These are phyloP conservation scores for Eumeta japonica DNA, from an alignment of 1,140 invertebrate species.

Conservation along the genomic window DNA sequence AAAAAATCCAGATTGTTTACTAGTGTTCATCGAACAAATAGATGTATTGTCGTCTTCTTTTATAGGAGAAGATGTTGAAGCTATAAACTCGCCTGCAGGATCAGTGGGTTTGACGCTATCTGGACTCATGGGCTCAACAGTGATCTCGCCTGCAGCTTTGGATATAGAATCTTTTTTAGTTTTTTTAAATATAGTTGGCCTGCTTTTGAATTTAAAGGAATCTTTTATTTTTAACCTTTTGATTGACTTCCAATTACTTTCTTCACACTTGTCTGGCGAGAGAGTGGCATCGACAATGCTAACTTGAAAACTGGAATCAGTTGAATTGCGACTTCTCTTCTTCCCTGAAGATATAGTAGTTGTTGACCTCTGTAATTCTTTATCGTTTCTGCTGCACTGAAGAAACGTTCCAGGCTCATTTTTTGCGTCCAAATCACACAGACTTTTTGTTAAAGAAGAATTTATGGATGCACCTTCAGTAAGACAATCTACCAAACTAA, in stretches of 20 bases:
- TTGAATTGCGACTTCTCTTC: conserved; percentile 52
- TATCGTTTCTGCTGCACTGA: conserved; percentile 29
- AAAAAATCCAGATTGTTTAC: conserved; percentile 53
- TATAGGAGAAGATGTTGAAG: conserved; percentile 48
- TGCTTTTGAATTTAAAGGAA: conserved; percentile 55
- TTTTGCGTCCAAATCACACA: conserved; percentile 46
- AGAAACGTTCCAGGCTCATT: conserved; percentile 36
- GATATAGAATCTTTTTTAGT: conserved; percentile 46
- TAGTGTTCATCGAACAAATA: conserved; percentile 50
- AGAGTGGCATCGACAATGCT: conserved; percentile 35
- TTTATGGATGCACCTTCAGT: conserved; percentile 43
- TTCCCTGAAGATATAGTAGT: conserved; percentile 49
- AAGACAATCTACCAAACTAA: conserved; percentile 48
- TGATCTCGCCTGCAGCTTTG: conserved; percentile 37
- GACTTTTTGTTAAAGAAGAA: conserved; percentile 47
- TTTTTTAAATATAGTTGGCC: conserved; percentile 48
- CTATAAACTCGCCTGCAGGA: conserved; percentile 43
- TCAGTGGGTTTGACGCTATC: conserved; percentile 42
- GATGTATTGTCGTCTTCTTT: conserved; percentile 52
- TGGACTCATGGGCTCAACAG: conserved; percentile 40
- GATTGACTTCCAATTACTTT: conserved; percentile 53
- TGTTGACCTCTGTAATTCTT: conserved; percentile 43
- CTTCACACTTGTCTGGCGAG: conserved; percentile 45
- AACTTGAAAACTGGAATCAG: conserved; percentile 51
- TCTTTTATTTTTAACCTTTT: conserved; percentile 56